Evolutionary conservation across 2,113 vertebrate genomes (phyloP).

Genomic region (Phyllostomus hastatus): DNA sequence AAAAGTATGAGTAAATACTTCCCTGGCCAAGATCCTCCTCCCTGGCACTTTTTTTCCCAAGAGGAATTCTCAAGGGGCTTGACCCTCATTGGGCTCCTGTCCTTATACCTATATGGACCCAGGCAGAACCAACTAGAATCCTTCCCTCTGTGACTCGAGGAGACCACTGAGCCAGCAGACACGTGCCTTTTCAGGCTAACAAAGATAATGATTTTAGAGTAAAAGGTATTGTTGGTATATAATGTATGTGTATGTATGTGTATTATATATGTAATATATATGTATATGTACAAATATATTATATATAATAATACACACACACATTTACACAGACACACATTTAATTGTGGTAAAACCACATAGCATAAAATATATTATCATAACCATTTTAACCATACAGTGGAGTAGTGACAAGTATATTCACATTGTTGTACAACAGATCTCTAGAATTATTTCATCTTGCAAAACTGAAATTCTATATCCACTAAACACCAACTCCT

Average conservation of each 20-base stretch:
- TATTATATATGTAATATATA: no score
- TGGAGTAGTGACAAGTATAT: neutral
- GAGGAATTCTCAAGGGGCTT: neutral
- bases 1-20: neutral
- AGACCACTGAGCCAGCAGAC: neutral
- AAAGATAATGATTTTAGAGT: neutral
- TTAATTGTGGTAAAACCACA: neutral
- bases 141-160: neutral
- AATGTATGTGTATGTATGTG: no score
- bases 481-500: no score
- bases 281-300: no score
- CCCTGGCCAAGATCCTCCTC: neutral
- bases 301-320: neutral
- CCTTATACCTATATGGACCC: neutral
- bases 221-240: neutral
- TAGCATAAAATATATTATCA: neutral
- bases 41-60: neutral
- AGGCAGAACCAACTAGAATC: neutral
- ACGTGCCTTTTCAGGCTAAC: neutral
- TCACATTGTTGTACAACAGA: neutral
- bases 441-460: neutral
- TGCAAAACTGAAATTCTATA: no score
- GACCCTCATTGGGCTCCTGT: neutral
- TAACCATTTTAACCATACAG: neutral
- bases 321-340: neutral